A percentile compares a stretch with the other conserved stretches of the same genome.
Evolutionary conservation across 2,797 vertebrate species (phyloP).

Genomic region (Kryptolebias ocellatus): DNA sequence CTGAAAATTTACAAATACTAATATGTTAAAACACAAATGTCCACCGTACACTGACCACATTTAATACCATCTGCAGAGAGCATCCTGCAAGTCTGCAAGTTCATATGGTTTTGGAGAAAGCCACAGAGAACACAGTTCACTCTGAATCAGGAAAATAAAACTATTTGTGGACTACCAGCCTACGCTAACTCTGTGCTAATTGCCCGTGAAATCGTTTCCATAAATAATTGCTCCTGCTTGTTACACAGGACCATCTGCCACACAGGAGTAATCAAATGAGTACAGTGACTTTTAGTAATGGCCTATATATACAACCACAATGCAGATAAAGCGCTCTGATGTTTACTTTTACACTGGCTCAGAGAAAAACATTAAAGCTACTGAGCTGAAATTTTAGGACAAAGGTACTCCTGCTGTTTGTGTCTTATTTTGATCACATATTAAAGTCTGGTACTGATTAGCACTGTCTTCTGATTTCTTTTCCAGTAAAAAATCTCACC

Average conservation of each 20-base stretch:
- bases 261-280: constrained; percentile 67
- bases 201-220: constrained; percentile 72
- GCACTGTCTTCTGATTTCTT: not conserved
- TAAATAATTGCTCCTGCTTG: constrained; percentile 72
- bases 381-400: not conserved
- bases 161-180: constrained; percentile 52
- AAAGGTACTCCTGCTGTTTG: not conserved
- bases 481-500: not conserved
- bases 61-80: constrained; percentile 28
- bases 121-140: constrained; percentile 34
- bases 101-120: not conserved
- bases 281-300: constrained; percentile 60
- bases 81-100: constrained; percentile 12
- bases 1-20: no score
- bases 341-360: not conserved
- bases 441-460: not conserved
- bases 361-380: constrained; percentile 7
- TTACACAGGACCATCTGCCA: constrained; percentile 63
- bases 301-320: constrained; percentile 14
- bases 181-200: constrained; percentile 63
- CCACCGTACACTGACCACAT: constrained; percentile 22
- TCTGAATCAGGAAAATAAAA: constrained; percentile 48
- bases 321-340: constrained; percentile 17
- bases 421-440: not conserved
- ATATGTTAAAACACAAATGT: no score